Percentiles rank a stretch among this genome's conserved stretches.
Conservation (phyloP, 1,140 invertebrate genomes). For the Cydia pomonella region DNA sequence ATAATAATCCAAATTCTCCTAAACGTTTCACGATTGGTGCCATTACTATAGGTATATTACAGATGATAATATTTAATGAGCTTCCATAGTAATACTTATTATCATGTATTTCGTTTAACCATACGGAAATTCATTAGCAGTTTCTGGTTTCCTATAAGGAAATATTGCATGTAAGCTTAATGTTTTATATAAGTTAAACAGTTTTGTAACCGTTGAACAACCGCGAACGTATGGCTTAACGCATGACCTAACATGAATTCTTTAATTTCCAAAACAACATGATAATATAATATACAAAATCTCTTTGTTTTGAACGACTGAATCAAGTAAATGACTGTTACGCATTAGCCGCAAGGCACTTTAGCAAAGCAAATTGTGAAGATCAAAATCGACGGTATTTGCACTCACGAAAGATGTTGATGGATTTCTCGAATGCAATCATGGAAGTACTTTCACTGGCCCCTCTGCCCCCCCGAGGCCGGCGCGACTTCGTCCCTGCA, state of each 20-base stretch:
- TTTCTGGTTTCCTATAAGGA: constrained; percentile 21
- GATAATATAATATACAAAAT: not conserved
- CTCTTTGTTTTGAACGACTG: not conserved
- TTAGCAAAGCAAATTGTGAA: constrained; percentile 44
- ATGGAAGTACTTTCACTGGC: constrained; percentile 57
- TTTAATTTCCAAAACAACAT: not conserved
- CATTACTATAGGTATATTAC: not conserved
- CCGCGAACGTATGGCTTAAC: not conserved
- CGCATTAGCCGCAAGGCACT: constrained; percentile 13
- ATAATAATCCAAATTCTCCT: no score
- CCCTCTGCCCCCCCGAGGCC: constrained; percentile 28
- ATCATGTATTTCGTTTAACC: not conserved
- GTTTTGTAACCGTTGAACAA: constrained; percentile 22
- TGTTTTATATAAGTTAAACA: constrained; percentile 19
- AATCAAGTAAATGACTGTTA: not conserved
- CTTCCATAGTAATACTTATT: not conserved
- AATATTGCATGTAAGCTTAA: constrained; percentile 19
- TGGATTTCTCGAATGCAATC: constrained; percentile 58
- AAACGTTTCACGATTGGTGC: no score
- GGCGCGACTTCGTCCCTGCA: constrained; percentile 23
- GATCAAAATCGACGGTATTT: constrained; percentile 52
- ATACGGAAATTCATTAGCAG: constrained; percentile 27
- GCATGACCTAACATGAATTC: not conserved
- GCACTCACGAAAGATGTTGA: constrained; percentile 47
- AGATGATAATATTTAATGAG: constrained; percentile 4